Percentiles rank a stretch among this genome's conserved stretches.
These are phyloP conservation scores for Cantharis nigra DNA, from an alignment of 2,888 invertebrate species.

Conservation along the genomic window DNA sequence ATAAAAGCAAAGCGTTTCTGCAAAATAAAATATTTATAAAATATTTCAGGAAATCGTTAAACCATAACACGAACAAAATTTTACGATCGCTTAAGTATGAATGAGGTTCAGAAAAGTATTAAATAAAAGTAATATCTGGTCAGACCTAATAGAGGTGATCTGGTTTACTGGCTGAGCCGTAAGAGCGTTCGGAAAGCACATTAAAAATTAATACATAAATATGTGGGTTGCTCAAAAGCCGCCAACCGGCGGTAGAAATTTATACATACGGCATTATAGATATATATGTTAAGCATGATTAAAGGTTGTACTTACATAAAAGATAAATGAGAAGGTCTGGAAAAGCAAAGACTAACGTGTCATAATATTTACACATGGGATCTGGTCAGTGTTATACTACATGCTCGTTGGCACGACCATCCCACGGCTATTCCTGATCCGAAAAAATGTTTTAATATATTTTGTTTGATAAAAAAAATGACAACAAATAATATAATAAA, in stretches of 20 bases:
- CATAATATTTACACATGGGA: conserved; percentile 26
- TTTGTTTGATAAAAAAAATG: background rate
- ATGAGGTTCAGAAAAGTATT: background rate
- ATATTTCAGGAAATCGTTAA: background rate
- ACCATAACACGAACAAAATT: background rate
- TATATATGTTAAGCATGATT: conserved; percentile 11
- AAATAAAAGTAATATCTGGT: background rate
- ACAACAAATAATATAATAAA: background rate
- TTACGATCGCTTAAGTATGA: background rate
- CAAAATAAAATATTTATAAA: background rate
- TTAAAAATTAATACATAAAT: background rate
- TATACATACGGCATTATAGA: background rate
- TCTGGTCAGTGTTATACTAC: conserved; percentile 20
- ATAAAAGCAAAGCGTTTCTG: background rate
- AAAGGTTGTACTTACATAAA: conserved; percentile 20
- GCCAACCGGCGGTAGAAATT: background rate
- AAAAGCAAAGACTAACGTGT: conserved; percentile 18
- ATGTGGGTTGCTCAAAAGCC: background rate
- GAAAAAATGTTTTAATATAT: background rate
- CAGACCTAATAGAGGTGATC: background rate
- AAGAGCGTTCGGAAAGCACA: background rate
- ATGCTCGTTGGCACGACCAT: background rate
- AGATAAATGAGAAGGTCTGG: conserved; percentile 21
- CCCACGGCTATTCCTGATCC: background rate
- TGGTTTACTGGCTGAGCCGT: background rate